Evolutionary conservation across 2,113 vertebrate genomes (phyloP), one percentile per base, ranked within the genome.

Genomic region (Tichodroma muraria): DNA sequence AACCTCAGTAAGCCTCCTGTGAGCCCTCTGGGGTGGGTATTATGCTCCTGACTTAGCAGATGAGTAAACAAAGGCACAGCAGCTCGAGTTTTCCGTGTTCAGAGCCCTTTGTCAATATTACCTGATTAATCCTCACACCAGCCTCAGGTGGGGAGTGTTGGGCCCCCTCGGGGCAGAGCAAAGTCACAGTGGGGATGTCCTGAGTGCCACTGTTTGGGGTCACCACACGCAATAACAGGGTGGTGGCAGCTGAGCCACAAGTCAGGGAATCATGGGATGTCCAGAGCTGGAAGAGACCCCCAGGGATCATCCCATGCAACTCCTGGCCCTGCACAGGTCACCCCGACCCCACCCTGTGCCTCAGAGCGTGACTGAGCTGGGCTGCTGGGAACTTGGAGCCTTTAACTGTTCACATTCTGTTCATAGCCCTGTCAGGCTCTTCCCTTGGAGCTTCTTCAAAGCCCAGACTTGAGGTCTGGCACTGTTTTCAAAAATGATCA

Each of bases 1-100:
- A 85, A 94, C 72, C 56, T 76, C 93, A 83, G 8, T 37, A 52
- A 97, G 78, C 71, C 93, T 80, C 79, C 78, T 37, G 75, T 13
- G 53, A 82, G 15, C 52, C 66, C 95, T 92, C 91, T 33, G 38
- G 78, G 91, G 78, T 63, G 65, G 61, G 59, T 23, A 30, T 92
- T 90, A 45, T 6, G 52, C 63, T 81, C 77, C 85, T 77, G 76
- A 37, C 59, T 91, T 82, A 95, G 79, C 84, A 89, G 88, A 73
- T 95, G 90, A 78, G 91, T 76, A 88, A 94, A 95, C 72, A 96
- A 61, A 94, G 47, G 38, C 94, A 33, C 56, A 37, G 83, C 54
- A 93, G 90, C 83, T 94, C 60, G 5, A 57, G 73, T 68, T 87
- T 75, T 40, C 60, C 25, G 3, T 27, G 75, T 71, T 89, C 45